Base-by-base conservation (phyloP, 1,140 invertebrate species). In the Camponotus vicinus region DNA sequence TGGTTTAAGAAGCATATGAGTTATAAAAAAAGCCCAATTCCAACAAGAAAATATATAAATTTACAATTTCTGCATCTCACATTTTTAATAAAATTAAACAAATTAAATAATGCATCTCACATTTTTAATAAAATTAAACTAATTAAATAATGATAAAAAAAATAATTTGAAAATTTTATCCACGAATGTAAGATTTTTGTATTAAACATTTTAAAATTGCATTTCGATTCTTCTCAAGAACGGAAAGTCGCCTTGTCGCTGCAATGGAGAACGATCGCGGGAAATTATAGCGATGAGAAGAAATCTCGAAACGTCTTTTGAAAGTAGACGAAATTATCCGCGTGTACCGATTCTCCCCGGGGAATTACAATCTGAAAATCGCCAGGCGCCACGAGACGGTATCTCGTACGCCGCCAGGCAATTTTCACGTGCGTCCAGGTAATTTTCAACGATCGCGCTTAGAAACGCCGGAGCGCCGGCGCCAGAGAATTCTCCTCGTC, bases 401-500 rank as follows among this genome's bases (percentile, higher is more conserved):
- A 27, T 27, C 27, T 75, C 59, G 63, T 76, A 45, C 86, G 76
- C 76, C 85, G 86, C 18, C 85, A 76, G 84, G 90, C 86, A 91
- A 91, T 91, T 91, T 91, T 91, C 88, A 92, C 91, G 90, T 86
- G 88, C 86, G 86, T 91, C 80, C 88, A 78, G 84, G 80, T 91
- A 91, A 91, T 91, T 91, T 91, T 91, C 86, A 89, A 86, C 88
- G 67, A 80, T 82, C 86, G 37, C 83, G 87, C 77, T 90, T 88
- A 87, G 90, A 92, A 90, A 89, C 91, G 86, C 55, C 69, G 86
- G 70, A 89, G 91, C 89, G 89, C 88, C 91, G 89, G 91, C 89
- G 89, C 89, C 91, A 88, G 71, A 52, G 49, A 52, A 18, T 27
- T 27, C 77, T 73, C 88, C 75, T 42, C 89, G 79, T 88, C 71